Evolutionary conservation across 2,888 invertebrate genomes (phyloP), one percentile per base, ranked within the genome.

Genomic region (Mesorhabditis spiculigera): DNA sequence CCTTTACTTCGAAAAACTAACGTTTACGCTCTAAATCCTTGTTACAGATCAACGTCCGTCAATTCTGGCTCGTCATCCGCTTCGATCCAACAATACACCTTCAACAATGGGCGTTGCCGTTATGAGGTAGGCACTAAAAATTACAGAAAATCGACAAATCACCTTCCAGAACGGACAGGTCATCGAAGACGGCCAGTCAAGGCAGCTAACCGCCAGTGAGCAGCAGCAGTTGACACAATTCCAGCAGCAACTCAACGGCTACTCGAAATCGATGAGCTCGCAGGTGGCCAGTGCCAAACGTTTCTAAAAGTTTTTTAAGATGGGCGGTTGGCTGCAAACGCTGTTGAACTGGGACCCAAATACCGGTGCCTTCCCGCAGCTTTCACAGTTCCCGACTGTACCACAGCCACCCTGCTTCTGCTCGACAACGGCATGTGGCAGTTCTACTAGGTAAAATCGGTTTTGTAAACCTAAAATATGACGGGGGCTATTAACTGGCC

Each of bases 391-490:
- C 58, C 58, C 58, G n/a, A 50, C 58, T n/a, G 58, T 50, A 13
- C 58, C 58, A n/a, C 58, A 50, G n/a, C 58, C 58, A n/a, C 58
- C 58, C 8, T 50, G 58, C n/a, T 50, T 50, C 58, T 50, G 58
- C 58, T 50, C 58, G 58, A 50, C 58, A n/a, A 50, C 10, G 10
- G 58, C 58, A 13, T 50, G 58, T n/a, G 58, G 58, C 10, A 50
- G n/a, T n/a, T 10, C 58, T 13, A 50, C 58, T 13, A 50, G 58
- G 58, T 50, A n/a, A 50, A 50, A 28, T 28, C 28, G 28, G 28
- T 28, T 28, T 28, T 28, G 28, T 28, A 28, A 28, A 28, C 28
- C 28, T 28, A 28, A 28, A 28, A 28, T 28, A 28, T 28, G 28
- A 28, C 28, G 28, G 28, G 28, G 28, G 28, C 28, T 28, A 28